Percentiles rank a stretch among this genome's conserved stretches.
These are phyloP conservation scores for Agelaius phoeniceus DNA, from an alignment of 2,113 vertebrate species.

Conservation along the genomic window DNA sequence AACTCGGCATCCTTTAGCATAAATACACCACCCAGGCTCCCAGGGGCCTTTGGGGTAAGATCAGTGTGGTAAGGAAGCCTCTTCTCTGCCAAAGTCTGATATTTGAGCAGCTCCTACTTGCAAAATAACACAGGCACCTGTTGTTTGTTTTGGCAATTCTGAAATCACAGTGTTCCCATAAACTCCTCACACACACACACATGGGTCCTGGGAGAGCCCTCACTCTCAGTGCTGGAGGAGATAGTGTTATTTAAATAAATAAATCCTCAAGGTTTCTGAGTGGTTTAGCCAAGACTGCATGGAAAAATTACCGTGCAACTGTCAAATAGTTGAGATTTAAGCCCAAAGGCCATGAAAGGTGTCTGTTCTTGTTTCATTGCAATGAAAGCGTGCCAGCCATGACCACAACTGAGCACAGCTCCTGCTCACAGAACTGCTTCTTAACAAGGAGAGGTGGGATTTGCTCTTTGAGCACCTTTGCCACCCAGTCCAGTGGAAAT, in stretches of 20 bases:
- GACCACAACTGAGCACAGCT: neutral
- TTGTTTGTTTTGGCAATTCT: constrained; percentile 65
- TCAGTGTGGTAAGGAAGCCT: neutral
- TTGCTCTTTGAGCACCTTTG: neutral
- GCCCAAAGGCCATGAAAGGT: neutral
- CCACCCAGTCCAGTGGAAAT: neutral
- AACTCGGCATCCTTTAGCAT: neutral
- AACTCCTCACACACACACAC: neutral
- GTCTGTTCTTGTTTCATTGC: neutral
- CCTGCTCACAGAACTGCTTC: neutral
- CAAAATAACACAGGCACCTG: constrained; percentile 63
- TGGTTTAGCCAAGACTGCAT: neutral
- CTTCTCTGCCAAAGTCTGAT: constrained; percentile 49
- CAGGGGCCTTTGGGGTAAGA: constrained; percentile 26
- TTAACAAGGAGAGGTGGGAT: neutral
- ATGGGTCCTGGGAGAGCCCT: neutral
- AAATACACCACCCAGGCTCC: constrained; percentile 40
- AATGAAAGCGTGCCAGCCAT: neutral
- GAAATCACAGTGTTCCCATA: constrained; percentile 6
- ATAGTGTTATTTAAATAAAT: neutral
- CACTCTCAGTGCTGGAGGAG: neutral
- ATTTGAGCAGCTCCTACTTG: constrained; percentile 54
- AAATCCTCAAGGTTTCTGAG: neutral
- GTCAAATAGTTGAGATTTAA: neutral
- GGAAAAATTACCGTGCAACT: neutral